A percentile compares a stretch with the other conserved stretches of the same genome.
Evolutionary conservation across 2,888 invertebrate species (phyloP).

Genomic region (Pogonocherus hispidulus): DNA sequence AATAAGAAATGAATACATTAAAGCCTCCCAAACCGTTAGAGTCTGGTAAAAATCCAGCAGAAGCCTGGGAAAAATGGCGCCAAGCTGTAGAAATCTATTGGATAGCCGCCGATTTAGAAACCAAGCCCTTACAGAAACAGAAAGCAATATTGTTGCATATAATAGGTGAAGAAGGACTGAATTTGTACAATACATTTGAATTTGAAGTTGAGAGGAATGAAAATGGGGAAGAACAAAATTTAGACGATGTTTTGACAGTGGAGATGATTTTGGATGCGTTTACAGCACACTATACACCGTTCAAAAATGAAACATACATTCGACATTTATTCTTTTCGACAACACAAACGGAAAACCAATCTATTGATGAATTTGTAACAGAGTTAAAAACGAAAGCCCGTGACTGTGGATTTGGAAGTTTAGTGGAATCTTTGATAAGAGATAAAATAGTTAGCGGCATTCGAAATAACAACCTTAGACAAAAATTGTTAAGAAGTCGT

Average conservation of each 20-base stretch:
- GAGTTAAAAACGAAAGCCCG: too few relatives aligned
- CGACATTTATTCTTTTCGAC: background rate
- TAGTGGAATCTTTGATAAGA: too few relatives aligned
- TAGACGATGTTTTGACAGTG: background rate
- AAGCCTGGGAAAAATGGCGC: background rate
- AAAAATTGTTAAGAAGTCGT: too few relatives aligned
- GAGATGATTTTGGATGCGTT: background rate
- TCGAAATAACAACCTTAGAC: too few relatives aligned
- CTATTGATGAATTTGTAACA: constrained; percentile 2
- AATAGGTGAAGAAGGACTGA: too few relatives aligned
- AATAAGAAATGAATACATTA: background rate
- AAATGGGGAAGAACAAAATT: background rate
- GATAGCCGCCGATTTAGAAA: background rate
- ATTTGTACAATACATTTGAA: too few relatives aligned
- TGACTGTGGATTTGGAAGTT: too few relatives aligned
- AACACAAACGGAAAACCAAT: background rate
- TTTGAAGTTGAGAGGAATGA: too few relatives aligned
- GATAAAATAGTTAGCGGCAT: too few relatives aligned
- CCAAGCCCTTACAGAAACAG: background rate
- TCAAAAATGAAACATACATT: too few relatives aligned
- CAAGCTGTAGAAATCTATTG: background rate
- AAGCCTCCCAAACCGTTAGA: background rate
- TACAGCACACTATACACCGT: background rate
- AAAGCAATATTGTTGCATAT: too few relatives aligned
- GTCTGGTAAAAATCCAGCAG: background rate